phyloP scores from a whole-genome alignment of 2,888 invertebrate genomes.

The Dermolepida albohirtum region DNA sequence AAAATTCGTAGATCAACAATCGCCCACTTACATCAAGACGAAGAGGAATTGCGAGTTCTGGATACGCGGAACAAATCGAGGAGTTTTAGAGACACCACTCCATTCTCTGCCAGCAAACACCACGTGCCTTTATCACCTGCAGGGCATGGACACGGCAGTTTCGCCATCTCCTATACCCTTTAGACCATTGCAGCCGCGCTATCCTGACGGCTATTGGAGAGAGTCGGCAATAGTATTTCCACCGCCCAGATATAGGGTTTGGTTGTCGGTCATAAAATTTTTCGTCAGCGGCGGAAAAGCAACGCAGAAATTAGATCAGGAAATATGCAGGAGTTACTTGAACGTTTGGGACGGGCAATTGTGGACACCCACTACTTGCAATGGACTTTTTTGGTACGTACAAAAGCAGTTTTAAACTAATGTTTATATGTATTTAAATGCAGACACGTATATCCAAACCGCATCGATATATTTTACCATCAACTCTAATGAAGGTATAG shows the following conservation, averaged over 20 bases:
- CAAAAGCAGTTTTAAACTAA: too few species aligned
- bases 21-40: conserved; percentile 85
- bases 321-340: conserved; percentile 85
- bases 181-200: conserved; percentile 70
- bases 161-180: conserved; percentile 68
- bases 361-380: conserved; percentile 80
- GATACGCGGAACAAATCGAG: conserved; percentile 83
- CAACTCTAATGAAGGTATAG: too few species aligned
- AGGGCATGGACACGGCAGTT: conserved; percentile 72
- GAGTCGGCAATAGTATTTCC: conserved; percentile 69
- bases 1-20: conserved; percentile 85
- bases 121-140: conserved; percentile 88
- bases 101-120: conserved; percentile 90
- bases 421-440: too few species aligned
- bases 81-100: conserved; percentile 84
- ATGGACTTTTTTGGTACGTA: conserved; percentile 82
- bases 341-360: conserved; percentile 90
- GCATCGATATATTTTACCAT: too few species aligned
- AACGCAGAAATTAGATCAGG: conserved; percentile 76
- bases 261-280: conserved; percentile 89
- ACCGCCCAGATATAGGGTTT: conserved; percentile 79
- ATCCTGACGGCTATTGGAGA: conserved; percentile 64
- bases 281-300: conserved; percentile 77
- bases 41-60: conserved; percentile 89
- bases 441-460: too few species aligned